A percentile compares a stretch with the other conserved stretches of the same genome.
These are phyloP conservation scores for Ylistrum balloti DNA, from an alignment of 1,140 invertebrate species.

Conservation along the genomic window DNA sequence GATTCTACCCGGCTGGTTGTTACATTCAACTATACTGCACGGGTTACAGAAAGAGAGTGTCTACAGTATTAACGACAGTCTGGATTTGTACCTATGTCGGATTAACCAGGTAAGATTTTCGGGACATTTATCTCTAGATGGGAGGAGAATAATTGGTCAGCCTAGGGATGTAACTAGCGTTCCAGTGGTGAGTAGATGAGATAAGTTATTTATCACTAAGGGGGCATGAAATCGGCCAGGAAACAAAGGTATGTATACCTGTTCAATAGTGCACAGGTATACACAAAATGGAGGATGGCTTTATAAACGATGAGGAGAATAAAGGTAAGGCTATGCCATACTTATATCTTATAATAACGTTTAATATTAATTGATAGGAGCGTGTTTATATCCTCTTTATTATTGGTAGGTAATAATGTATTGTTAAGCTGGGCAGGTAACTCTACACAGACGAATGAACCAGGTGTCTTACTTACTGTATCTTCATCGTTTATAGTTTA, in stretches of 20 bases:
- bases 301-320: background rate
- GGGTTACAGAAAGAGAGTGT: background rate
- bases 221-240: background rate
- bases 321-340: background rate
- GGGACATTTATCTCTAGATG: slow-evolving; percentile 17
- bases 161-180: slow-evolving; percentile 17
- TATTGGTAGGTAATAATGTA: background rate
- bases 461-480: too few relatives aligned
- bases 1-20: background rate
- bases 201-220: background rate
- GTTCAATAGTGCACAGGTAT: slow-evolving; percentile 2
- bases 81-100: background rate
- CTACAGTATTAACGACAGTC: background rate
- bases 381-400: background rate
- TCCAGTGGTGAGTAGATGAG: background rate
- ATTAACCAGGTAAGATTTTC: slow-evolving; percentile 17
- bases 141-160: slow-evolving; percentile 6
- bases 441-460: background rate
- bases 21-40: background rate
- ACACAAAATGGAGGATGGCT: slow-evolving; percentile 38
- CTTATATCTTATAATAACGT: background rate
- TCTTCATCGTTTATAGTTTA: too few relatives aligned
- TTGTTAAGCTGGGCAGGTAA: background rate
- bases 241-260: slow-evolving; percentile 32
- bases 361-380: background rate